A percentile compares a stretch with the other conserved stretches of the same genome.
These are phyloP conservation scores for Ischnura elegans DNA, from an alignment of 2,888 invertebrate species.

Conservation along the genomic window DNA sequence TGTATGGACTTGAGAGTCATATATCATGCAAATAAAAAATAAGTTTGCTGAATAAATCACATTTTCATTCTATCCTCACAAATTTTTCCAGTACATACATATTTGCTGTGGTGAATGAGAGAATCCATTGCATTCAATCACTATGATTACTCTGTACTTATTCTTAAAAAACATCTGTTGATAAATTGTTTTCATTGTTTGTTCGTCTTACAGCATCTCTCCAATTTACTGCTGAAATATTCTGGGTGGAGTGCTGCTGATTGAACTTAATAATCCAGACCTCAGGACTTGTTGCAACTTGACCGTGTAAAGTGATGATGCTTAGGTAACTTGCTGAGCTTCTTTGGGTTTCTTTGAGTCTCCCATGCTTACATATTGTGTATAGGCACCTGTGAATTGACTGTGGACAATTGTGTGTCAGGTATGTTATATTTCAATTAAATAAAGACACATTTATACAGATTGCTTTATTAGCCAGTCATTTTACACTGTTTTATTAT, in stretches of 20 bases:
- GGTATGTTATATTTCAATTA: conserved; percentile 25
- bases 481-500: conserved; percentile 41
- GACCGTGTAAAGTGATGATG: background rate
- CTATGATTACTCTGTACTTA: too few relatives aligned
- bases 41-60: too few relatives aligned
- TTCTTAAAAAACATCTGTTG: too few relatives aligned
- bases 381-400: background rate
- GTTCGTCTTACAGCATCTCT: conserved; percentile 39
- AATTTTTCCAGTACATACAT: too few relatives aligned
- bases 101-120: too few relatives aligned
- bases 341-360: background rate
- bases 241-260: background rate
- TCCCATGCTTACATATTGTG: background rate
- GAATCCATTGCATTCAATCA: too few relatives aligned
- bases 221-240: conserved; percentile 52
- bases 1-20: too few relatives aligned
- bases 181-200: background rate
- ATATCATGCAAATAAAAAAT: too few relatives aligned
- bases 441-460: conserved; percentile 48
- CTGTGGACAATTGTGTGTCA: background rate
- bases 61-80: too few relatives aligned
- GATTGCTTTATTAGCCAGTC: conserved; percentile 48
- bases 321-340: background rate
- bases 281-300: background rate
- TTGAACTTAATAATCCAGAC: background rate